These are phyloP conservation scores for Pelodytes ibericus DNA, from an alignment of 2,797 vertebrate species.

Conservation along the genomic window DNA sequence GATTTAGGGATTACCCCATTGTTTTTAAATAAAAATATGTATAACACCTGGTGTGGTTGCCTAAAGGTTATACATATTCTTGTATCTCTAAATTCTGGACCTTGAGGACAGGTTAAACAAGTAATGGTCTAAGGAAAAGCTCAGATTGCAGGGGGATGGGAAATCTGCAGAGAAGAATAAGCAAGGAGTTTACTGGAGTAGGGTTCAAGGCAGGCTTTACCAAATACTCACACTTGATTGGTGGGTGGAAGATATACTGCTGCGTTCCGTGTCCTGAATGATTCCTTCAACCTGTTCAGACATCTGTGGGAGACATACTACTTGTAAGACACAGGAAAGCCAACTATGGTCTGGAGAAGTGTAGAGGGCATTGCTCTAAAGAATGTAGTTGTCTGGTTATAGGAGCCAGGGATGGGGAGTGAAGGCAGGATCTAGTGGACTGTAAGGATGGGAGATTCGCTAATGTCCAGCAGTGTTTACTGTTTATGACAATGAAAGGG, in stretches of 20 bases:
- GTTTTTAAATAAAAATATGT: no score
- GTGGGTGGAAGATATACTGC: slow-evolving; percentile 83
- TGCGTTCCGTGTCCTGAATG: slow-evolving; percentile 84
- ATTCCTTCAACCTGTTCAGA: slow-evolving; percentile 81
- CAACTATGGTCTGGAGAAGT: not conserved
- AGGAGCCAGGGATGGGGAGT: not conserved
- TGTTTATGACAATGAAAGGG: not conserved
- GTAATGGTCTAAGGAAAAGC: no score
- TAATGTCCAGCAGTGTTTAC: not conserved
- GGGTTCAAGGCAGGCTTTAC: not conserved
- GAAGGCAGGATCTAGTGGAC: no score
- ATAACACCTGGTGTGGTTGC: no score
- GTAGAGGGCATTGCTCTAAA: not conserved
- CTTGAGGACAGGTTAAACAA: no score
- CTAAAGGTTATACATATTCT: no score
- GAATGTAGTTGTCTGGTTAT: not conserved
- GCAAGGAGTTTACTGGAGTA: no score
- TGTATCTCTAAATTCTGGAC: no score
- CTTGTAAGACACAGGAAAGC: not conserved
- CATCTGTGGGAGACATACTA: slow-evolving; percentile 71
- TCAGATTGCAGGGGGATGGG: no score
- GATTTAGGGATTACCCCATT: no score
- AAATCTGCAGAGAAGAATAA: no score
- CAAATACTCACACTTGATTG: slow-evolving; percentile 82
- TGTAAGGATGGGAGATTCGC: no score